Conservation (phyloP, 2,113 vertebrate genomes). For the Pelecanus crispus region DNA sequence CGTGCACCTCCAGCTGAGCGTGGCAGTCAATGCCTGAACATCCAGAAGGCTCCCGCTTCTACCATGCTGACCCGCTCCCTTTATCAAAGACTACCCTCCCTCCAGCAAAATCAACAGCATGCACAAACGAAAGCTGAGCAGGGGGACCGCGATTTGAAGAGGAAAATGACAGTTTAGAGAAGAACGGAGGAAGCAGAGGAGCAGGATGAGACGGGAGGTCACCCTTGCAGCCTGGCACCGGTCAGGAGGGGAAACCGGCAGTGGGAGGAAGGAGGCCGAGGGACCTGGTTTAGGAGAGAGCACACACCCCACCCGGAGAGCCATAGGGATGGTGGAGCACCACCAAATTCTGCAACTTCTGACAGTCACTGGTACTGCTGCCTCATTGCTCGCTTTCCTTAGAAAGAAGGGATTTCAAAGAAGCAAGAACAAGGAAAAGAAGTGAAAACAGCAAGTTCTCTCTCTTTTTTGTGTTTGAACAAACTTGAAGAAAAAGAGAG, state of each 20-base stretch:
- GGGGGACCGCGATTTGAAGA: rapidly evolving
- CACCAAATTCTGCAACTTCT: neutral
- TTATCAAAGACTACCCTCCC: neutral
- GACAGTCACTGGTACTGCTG: neutral
- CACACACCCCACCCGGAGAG: neutral
- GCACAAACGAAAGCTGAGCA: neutral
- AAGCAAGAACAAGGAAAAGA: neutral
- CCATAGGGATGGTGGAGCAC: neutral
- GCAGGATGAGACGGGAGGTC: neutral
- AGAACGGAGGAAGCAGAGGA: neutral
- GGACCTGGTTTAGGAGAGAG: neutral
- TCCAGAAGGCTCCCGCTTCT: neutral
- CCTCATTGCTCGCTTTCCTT: neutral
- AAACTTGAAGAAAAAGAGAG: neutral
- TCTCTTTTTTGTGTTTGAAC: neutral
- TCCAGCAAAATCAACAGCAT: neutral
- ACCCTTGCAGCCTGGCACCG: neutral
- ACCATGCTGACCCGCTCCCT: rapidly evolving
- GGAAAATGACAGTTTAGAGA: neutral
- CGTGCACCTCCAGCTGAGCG: rapidly evolving
- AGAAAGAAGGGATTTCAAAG: neutral
- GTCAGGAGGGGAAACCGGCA: neutral
- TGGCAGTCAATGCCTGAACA: rapidly evolving
- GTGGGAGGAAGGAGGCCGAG: neutral
- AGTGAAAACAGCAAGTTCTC: neutral